Percentiles rank a stretch among this genome's conserved stretches.
These are phyloP conservation scores for Chelonus insularis DNA, from an alignment of 1,140 invertebrate genomes.

Conservation along the genomic window DNA sequence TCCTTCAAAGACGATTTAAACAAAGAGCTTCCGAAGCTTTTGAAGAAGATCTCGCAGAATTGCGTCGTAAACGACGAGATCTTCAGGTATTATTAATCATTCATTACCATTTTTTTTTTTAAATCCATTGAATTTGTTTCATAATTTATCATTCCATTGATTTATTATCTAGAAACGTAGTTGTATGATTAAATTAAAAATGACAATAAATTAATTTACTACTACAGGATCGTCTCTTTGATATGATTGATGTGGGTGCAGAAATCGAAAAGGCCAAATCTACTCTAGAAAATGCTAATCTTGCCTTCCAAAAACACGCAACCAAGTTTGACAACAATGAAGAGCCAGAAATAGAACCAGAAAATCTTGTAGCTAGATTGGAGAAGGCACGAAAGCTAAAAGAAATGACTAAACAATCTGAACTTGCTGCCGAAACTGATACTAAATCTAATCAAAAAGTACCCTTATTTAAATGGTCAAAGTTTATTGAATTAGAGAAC, in stretches of 20 bases:
- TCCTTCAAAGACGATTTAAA: constrained; percentile 47
- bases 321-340: constrained; percentile 52
- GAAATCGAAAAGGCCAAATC: constrained; percentile 53
- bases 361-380: constrained; percentile 40
- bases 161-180: no score
- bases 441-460: constrained; percentile 36
- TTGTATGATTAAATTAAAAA: no score
- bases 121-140: no score
- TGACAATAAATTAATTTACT: background rate
- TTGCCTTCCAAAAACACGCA: constrained; percentile 47
- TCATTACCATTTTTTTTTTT: background rate
- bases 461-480: constrained; percentile 42
- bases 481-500: constrained; percentile 32
- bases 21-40: constrained; percentile 53
- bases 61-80: constrained; percentile 47
- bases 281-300: constrained; percentile 47
- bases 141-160: no score
- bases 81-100: constrained; percentile 8
- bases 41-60: constrained; percentile 53
- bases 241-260: constrained; percentile 52
- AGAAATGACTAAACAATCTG: constrained; percentile 27
- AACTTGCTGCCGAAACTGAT: constrained; percentile 16
- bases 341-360: constrained; percentile 25
- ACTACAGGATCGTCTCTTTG: constrained; percentile 53
- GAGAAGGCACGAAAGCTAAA: constrained; percentile 42